Percentiles rank a stretch among this genome's conserved stretches.
These are phyloP conservation scores for Lasioglossum baleicum DNA, from an alignment of 1,140 invertebrate genomes.

Conservation along the genomic window DNA sequence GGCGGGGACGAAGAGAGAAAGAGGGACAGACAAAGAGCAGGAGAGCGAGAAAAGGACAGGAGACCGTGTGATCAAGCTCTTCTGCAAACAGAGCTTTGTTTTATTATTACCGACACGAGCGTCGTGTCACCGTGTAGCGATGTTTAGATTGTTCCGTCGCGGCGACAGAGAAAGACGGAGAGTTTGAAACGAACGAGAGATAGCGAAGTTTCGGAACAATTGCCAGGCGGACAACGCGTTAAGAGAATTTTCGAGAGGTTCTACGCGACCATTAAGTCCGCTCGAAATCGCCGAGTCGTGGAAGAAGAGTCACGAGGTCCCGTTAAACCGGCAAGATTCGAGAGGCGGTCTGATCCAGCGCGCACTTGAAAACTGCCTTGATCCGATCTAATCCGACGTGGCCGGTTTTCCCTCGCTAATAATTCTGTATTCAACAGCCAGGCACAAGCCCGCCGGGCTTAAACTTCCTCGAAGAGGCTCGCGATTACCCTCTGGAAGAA, in stretches of 20 bases:
- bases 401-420: conserved; percentile 3
- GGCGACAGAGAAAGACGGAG: background rate
- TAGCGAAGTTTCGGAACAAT: background rate
- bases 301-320: background rate
- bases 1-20: background rate
- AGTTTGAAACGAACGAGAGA: background rate
- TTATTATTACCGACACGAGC: background rate
- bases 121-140: no score
- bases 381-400: conserved; percentile 3
- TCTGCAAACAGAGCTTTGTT: conserved; percentile 7
- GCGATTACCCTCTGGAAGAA: background rate
- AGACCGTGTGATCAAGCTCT: conserved; percentile 11
- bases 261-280: background rate
- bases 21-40: background rate
- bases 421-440: conserved; percentile 1
- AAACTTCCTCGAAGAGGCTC: background rate
- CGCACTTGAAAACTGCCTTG: background rate
- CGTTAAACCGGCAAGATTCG: background rate
- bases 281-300: background rate
- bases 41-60: no score
- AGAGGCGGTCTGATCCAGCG: background rate
- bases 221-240: background rate
- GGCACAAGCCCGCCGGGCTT: background rate
- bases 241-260: background rate
- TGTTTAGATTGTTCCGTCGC: background rate